Conservation (phyloP, 2,113 vertebrate species). For the Oryzias celebensis region DNA sequence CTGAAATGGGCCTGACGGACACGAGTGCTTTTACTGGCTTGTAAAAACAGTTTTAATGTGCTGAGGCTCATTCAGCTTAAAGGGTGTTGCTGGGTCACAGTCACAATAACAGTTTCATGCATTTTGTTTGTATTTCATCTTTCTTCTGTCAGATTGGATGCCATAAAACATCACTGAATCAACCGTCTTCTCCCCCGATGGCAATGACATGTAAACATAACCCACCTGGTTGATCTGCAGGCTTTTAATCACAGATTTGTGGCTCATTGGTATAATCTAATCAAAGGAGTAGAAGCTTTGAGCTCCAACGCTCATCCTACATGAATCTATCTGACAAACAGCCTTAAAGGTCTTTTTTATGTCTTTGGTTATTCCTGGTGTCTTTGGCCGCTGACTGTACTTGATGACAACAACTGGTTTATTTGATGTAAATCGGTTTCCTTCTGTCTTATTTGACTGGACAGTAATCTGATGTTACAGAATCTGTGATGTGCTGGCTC, state of each 20-base stretch:
- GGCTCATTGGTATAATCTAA: constrained; percentile 21
- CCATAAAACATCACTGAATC: constrained; percentile 48
- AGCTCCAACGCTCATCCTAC: constrained; percentile 69
- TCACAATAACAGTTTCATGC: constrained; percentile 25
- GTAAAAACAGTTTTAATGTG: constrained; percentile 59
- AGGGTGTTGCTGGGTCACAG: constrained; percentile 18
- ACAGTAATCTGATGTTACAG: constrained; percentile 57
- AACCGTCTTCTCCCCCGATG: constrained; percentile 65
- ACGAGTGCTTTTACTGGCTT: constrained; percentile 53
- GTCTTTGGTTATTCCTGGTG: constrained; percentile 58
- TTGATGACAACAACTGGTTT: constrained; percentile 60
- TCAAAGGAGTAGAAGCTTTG: constrained; percentile 65
- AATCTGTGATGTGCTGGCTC: constrained; percentile 61
- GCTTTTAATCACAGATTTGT: too few species aligned
- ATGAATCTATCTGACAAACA: constrained; percentile 66
- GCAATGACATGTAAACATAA: background rate
- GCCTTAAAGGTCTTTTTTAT: constrained; percentile 70
- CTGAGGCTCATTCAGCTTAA: background rate
- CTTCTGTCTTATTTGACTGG: constrained; percentile 56
- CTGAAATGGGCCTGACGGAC: background rate
- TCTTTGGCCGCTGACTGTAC: constrained; percentile 67
- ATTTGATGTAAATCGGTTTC: constrained; percentile 63
- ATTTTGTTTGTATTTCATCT: constrained; percentile 60
- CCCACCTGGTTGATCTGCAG: too few species aligned
- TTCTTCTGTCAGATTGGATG: constrained; percentile 55